These are phyloP conservation scores for Spicauda simplicius DNA, from an alignment of 2,888 invertebrate species.

Conservation along the genomic window DNA sequence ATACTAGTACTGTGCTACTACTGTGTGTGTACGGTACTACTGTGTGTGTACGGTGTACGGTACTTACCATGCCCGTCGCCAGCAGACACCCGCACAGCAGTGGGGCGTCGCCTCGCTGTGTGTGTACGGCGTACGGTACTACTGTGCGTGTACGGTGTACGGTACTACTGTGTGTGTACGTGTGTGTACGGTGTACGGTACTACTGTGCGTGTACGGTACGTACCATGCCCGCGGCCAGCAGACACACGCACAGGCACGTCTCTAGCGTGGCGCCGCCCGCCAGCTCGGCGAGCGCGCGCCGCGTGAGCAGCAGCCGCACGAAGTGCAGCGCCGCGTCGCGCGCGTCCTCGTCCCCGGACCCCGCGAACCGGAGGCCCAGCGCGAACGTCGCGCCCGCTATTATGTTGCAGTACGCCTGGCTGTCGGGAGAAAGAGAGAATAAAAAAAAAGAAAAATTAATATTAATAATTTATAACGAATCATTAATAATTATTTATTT, in stretches of 20 bases:
- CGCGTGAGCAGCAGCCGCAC: conserved; percentile 84
- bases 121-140: too few relatives aligned
- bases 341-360: conserved; percentile 92
- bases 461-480: too few relatives aligned
- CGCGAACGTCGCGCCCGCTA: conserved; percentile 97
- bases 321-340: conserved; percentile 88
- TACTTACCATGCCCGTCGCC: conserved; percentile 90
- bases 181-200: too few relatives aligned
- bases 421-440: conserved; percentile 70
- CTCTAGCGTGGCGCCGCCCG: conserved; percentile 95
- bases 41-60: too few relatives aligned
- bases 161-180: too few relatives aligned
- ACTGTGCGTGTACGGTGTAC: too few relatives aligned
- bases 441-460: too few relatives aligned
- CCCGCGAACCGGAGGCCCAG: conserved; percentile 97
- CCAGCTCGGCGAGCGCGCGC: conserved; percentile 92
- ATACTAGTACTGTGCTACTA: too few relatives aligned
- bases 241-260: conserved; percentile 94
- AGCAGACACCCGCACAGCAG: conserved; percentile 93
- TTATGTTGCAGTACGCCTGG: conserved; percentile 98
- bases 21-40: too few relatives aligned
- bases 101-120: conserved; percentile 95
- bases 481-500: too few relatives aligned
- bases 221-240: conserved; percentile 91
- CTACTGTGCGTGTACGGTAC: conserved; percentile 38